Base-by-base conservation (phyloP, 2,888 invertebrate genomes). In the Sialis fuliginosa region DNA sequence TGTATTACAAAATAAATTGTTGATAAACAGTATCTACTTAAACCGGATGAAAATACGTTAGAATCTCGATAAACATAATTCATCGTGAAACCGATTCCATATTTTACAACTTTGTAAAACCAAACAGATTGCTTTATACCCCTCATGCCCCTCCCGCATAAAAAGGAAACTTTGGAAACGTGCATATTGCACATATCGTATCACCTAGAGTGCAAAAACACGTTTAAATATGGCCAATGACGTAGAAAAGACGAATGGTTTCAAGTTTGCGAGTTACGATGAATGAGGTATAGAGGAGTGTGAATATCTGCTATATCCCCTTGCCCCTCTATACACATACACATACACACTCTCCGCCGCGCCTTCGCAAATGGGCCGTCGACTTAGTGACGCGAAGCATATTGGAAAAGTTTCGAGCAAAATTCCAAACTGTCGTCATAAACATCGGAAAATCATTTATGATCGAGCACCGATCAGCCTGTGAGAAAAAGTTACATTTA, bases 331-430 rank as follows among this genome's bases (percentile, higher is more conserved):
- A 22, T 22, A 22, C 22, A 22, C 22, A 22, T 4, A 22, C 22
- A 22, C 22, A 22, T 22, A 22, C 22, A 22, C 22, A 22, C 22
- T 22, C 22, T 22, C 22, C 22, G 22, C 22, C 22, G 22, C 22
- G 22, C 22, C 22, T 22, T 22, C 22, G 37, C 37, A 32, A 42
- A 42, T 31, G 32, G 42, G 32, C 42, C 45, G 34, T 35, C 22
- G 35, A 45, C 35, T 22, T 35, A 45, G 13, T 45, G 45, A 45
- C 45, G 35, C 45, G 22, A 34, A 30, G 45, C 45, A 45, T 45
- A 45, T 45, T 45, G 45, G 45, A 45, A 45, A 45, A 45, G 45
- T 45, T 45, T 45, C 37, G 35, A 45, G 37, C 13, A 34, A 45
- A 45, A 37, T 45, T 45, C 37, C 22, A 13, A 45, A 13, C 45